Base-by-base conservation (phyloP, 2,797 vertebrate species). In the Uromys caudimaculatus region DNA sequence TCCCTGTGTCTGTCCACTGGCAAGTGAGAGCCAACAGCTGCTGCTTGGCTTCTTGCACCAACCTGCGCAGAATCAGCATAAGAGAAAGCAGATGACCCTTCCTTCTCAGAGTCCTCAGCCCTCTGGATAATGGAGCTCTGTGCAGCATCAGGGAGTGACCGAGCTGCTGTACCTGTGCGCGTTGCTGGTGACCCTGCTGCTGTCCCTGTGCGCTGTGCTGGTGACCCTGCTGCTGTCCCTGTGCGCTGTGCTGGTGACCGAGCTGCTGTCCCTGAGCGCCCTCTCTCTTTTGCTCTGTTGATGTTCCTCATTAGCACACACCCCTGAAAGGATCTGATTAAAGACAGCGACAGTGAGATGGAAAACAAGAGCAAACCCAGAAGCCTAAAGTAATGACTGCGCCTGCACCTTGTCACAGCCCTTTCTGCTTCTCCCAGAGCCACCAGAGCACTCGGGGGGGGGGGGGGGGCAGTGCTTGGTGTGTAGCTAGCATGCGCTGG, bases 271-370 rank as follows among this genome's bases (percentile, higher is more conserved):
- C 1, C 1, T 21, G 10, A 27, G 47, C 0, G 1, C 32, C 32
- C 64, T 67, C 41, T 8, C 4, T 0, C 32, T 16, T 50, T 35
- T 7, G 10, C 38, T 47, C 58, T 27, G 9, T 23, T 13, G 19
- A 35, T 6, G 0, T 5, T 3, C 24, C n/a, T 11, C 11, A 19
- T n/a, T 8, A 71, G 19, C 1, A 0, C 11, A 1, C 3, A n/a
- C 67, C n/a, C 76, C 73, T 44, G 50, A 77, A 50, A 62, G 83
- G 10, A 84, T 0, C 27, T 23, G 16, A 38, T 56, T 54, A 71
- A 29, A 92, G 77, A 50, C 27, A 60, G 73, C 35, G 60, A 7
- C 38, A 29, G 13, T 38, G 23, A 41, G 29, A 27, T 21, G 11
- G 56, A 47, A 58, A 76, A 17, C n/a, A 47, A 32, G 35, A 56